Evolutionary conservation across 1,140 invertebrate genomes (phyloP).

Genomic region (Armadillidium nasatum): DNA sequence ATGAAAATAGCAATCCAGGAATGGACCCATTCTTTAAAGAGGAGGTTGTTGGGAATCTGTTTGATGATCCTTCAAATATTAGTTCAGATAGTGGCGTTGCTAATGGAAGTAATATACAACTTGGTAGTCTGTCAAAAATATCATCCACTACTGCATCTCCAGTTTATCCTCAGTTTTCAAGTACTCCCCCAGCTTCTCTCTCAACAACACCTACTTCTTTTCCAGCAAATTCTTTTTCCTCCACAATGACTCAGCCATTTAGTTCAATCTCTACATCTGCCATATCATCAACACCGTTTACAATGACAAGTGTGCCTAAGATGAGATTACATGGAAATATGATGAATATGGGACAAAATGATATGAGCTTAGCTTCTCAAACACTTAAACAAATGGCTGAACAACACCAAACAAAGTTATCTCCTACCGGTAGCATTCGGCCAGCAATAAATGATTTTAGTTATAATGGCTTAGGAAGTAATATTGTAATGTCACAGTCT

Average conservation of each 20-base stretch:
- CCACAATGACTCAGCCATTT: slow-evolving; percentile 22
- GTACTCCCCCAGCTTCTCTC: slow-evolving; percentile 43
- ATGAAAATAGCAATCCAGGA: slow-evolving; percentile 37
- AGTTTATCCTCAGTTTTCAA: slow-evolving; percentile 45
- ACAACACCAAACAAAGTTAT: slow-evolving; percentile 79
- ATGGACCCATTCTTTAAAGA: slow-evolving; percentile 37
- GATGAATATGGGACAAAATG: slow-evolving; percentile 41
- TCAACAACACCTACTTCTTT: slow-evolving; percentile 41
- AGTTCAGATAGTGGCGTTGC: slow-evolving; percentile 43
- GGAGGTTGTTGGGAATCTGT: slow-evolving; percentile 37
- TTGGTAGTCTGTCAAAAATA: slow-evolving; percentile 25
- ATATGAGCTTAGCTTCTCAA: slow-evolving; percentile 74
- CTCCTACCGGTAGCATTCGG: slow-evolving; percentile 32
- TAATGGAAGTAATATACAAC: slow-evolving; percentile 37
- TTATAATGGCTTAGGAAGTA: slow-evolving; percentile 34
- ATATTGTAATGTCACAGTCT: slow-evolving; percentile 31
- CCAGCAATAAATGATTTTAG: slow-evolving; percentile 31
- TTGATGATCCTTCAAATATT: slow-evolving; percentile 42
- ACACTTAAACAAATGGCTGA: slow-evolving; percentile 93
- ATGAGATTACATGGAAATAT: slow-evolving; percentile 43
- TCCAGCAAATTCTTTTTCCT: slow-evolving; percentile 36
- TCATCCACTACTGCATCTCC: slow-evolving; percentile 35
- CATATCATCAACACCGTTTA: slow-evolving; percentile 33
- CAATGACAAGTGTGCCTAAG: slow-evolving; percentile 35
- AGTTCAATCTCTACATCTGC: slow-evolving; percentile 30